Evolutionary conservation across 2,888 invertebrate species (phyloP), one percentile per base, ranked within the genome.

Genomic region (Celastrina argiolus): DNA sequence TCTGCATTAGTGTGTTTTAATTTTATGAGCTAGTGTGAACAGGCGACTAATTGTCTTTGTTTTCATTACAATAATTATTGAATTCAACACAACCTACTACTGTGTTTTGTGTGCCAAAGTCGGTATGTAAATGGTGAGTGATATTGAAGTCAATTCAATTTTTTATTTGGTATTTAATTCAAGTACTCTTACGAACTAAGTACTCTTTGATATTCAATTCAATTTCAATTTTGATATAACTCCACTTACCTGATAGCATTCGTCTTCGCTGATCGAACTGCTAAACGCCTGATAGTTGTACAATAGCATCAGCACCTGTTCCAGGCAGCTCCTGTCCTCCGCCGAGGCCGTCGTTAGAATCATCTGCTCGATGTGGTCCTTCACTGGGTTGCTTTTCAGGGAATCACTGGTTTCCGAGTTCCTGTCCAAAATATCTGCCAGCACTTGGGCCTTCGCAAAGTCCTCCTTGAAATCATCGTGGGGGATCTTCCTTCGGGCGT

Each of bases 271-370:
- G 72, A 91, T 88, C 65, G 89, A 90, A 78, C 89, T 91, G 80
- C 91, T 91, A 72, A 93, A 81, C 66, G 93, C 84, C 78, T 94
- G 93, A 63, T 92, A 84, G 75, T 93, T 93, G 78, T 94, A 93
- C 69, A 94, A 83, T 74, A 94, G 84, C 80, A 92, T 92, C 68
- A 94, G 78, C 63, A 94, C 90, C 78, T 94, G 94, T 74, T 94
- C 93, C 76, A 94, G 83, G 73, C 94, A 94, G 64, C 91, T 87
- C 77, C 93, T 92, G 74, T 94, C 94, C 42, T 93, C 92, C 68
- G 91, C 91, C 18, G 91, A 90, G 14, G 85, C 85, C 58, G 91
- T 88, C 66, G 87, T 91, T 72, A 91, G 69, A 71, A 92, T 87
- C 91, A 92, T 92, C 76, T 89, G 89, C 72, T 92, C 91, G 63